Evolutionary conservation across 1,140 invertebrate genomes (phyloP).

Genomic region (Lepidotrigona ventralis): DNA sequence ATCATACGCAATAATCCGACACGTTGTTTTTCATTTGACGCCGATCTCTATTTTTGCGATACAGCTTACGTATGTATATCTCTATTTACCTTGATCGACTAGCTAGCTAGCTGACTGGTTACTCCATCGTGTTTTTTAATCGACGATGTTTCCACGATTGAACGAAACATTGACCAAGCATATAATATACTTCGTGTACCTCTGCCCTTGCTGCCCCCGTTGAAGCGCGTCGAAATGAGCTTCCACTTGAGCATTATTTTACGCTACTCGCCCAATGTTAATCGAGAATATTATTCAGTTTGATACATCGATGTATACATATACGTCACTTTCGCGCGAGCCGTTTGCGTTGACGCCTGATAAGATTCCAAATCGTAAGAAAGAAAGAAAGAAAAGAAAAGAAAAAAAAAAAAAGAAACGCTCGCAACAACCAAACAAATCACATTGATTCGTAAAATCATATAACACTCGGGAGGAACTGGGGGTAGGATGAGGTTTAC

Average conservation of each 20-base stretch:
- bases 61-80: neutral
- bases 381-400: too few relatives aligned
- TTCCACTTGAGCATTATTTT: constrained; percentile 25
- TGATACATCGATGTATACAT: neutral
- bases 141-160: neutral
- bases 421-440: neutral
- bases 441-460: neutral
- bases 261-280: neutral
- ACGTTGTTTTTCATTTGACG: neutral
- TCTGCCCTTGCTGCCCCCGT: neutral
- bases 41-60: constrained; percentile 1
- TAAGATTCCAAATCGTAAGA: neutral
- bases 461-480: neutral
- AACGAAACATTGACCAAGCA: neutral
- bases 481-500: neutral
- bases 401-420: neutral
- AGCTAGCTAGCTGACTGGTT: neutral
- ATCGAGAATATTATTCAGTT: neutral
- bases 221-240: constrained; percentile 20
- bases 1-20: neutral
- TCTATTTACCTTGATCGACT: neutral
- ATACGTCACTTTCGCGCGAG: constrained; percentile 33
- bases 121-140: neutral
- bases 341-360: constrained; percentile 6
- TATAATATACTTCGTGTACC: neutral